These are phyloP conservation scores for Furcula furcula DNA, from an alignment of 2,888 invertebrate genomes.

Conservation along the genomic window DNA sequence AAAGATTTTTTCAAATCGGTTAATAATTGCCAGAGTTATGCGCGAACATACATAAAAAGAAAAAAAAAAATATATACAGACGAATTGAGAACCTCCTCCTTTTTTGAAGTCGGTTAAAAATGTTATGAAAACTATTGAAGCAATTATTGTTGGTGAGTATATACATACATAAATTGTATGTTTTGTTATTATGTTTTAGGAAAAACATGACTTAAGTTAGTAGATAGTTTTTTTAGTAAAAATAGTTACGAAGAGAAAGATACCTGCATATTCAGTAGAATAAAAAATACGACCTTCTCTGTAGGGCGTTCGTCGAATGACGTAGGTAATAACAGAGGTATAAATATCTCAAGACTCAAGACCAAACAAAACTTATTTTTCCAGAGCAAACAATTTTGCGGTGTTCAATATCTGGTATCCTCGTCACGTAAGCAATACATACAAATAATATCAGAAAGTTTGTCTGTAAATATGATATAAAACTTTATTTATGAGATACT, in stretches of 20 bases:
- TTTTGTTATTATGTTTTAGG: too few relatives aligned
- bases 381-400: constrained; percentile 28
- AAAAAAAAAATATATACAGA: too few relatives aligned
- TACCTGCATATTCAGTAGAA: constrained; percentile 16
- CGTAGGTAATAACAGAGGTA: constrained; percentile 8
- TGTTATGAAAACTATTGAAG: too few relatives aligned
- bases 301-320: constrained; percentile 9
- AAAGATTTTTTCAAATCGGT: too few relatives aligned
- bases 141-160: too few relatives aligned
- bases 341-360: constrained; percentile 7
- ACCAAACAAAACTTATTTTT: constrained; percentile 25
- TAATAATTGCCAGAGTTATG: too few relatives aligned
- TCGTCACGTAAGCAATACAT: constrained; percentile 37
- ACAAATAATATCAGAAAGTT: constrained; percentile 34
- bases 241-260: too few relatives aligned
- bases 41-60: too few relatives aligned
- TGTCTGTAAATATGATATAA: constrained; percentile 26
- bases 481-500: constrained; percentile 26
- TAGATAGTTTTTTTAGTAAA: too few relatives aligned
- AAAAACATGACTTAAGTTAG: constrained; percentile 6
- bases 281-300: constrained; percentile 14
- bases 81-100: too few relatives aligned
- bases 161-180: too few relatives aligned
- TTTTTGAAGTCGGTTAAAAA: too few relatives aligned
- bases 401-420: constrained; percentile 30